Evolutionary conservation across 2,888 invertebrate genomes (phyloP).

Genomic region (Sarcophaga rosellei): DNA sequence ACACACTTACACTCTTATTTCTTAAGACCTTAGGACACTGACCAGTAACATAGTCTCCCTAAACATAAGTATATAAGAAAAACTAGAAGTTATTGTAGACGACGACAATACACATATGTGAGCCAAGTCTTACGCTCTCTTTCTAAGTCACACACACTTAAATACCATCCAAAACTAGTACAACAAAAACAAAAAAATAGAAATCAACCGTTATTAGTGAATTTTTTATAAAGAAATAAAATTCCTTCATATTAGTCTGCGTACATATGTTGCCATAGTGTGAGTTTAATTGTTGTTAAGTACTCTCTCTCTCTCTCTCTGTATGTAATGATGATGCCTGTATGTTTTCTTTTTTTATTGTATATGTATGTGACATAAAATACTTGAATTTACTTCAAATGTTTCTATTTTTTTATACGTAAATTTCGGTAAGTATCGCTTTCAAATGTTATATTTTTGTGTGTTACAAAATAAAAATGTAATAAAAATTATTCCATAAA

Average conservation of each 20-base stretch:
- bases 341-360: not conserved
- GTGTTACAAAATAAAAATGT: not conserved
- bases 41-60: slow-evolving; percentile 23
- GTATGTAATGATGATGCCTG: not conserved
- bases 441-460: not conserved
- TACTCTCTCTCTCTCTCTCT: slow-evolving; percentile 4
- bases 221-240: too few species aligned
- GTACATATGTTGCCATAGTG: slow-evolving; percentile 28
- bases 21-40: slow-evolving; percentile 35
- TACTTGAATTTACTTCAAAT: slow-evolving; percentile 30
- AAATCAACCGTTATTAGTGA: too few species aligned
- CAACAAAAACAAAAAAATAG: too few species aligned
- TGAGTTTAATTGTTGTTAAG: slow-evolving; percentile 22
- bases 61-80: slow-evolving; percentile 7
- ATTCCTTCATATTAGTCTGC: too few species aligned
- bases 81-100: not conserved
- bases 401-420: not conserved
- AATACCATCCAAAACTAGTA: not conserved
- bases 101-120: slow-evolving; percentile 1
- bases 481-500: too few species aligned
- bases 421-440: not conserved
- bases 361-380: slow-evolving; percentile 23
- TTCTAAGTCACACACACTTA: not conserved
- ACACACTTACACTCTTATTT: slow-evolving; percentile 42
- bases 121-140: not conserved